Conservation (phyloP, 2,888 invertebrate species). For the Thalpophila matura region DNA sequence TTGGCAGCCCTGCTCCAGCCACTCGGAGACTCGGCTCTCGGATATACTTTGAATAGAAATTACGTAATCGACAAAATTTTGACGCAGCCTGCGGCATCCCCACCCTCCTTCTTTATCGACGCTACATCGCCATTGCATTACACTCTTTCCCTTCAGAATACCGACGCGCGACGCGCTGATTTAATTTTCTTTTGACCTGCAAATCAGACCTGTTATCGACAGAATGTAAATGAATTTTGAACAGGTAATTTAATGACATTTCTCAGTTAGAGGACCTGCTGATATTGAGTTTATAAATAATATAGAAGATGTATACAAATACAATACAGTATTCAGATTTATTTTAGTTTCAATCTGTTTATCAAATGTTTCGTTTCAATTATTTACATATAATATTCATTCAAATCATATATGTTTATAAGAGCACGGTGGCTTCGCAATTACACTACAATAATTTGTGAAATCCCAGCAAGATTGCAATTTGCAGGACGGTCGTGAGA, state of each 20-base stretch:
- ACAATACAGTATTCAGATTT: no score
- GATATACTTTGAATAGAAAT: constrained; percentile 83
- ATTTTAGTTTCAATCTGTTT: not conserved
- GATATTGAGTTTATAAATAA: constrained; percentile 7
- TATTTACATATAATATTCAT: constrained; percentile 3
- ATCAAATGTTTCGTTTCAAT: not conserved
- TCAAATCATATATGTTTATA: constrained; percentile 2
- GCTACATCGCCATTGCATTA: constrained; percentile 70
- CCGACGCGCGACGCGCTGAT: constrained; percentile 66
- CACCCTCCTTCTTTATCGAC: constrained; percentile 71
- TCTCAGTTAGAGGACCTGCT: constrained; percentile 10
- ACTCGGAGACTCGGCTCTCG: constrained; percentile 51
- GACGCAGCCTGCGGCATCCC: constrained; percentile 71
- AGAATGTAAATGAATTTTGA: constrained; percentile 54
- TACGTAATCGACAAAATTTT: constrained; percentile 79
- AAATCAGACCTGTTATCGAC: constrained; percentile 59
- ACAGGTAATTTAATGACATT: constrained; percentile 42
- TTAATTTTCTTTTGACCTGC: constrained; percentile 68
- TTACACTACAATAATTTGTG: constrained; percentile 54
- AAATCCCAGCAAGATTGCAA: constrained; percentile 77
- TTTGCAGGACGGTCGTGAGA: constrained; percentile 73
- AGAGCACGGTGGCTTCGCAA: constrained; percentile 6
- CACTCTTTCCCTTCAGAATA: constrained; percentile 63
- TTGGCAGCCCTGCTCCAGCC: constrained; percentile 69
- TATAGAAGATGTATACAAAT: not conserved